phyloP scores from a whole-genome alignment of 2,113 vertebrate genomes.

The Puffinus mauretanicus region DNA sequence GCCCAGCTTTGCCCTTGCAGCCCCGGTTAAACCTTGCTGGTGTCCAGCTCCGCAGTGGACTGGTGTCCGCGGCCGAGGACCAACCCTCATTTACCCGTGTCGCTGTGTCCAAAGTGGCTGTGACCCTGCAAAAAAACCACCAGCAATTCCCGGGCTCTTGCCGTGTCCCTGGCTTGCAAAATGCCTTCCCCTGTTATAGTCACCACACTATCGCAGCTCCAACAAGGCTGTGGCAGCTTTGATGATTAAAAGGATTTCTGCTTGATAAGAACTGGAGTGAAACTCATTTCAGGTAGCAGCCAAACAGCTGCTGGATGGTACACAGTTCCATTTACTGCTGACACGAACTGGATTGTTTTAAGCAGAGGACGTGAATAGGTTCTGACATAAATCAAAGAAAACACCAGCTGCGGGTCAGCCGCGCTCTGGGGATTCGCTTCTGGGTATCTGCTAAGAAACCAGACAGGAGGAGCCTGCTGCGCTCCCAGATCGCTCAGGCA shows the following conservation, averaged over 20 bases:
- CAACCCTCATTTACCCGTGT: background rate
- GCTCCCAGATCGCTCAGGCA: accelerated
- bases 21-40: background rate
- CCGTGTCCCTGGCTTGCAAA: background rate
- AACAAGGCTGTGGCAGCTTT: background rate
- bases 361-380: conserved; percentile 39
- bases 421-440: background rate
- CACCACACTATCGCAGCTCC: background rate
- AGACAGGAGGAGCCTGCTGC: background rate
- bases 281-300: conserved; percentile 64
- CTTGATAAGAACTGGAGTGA: conserved; percentile 52
- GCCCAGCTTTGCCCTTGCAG: background rate
- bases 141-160: background rate
- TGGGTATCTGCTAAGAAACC: background rate
- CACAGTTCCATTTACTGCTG: conserved; percentile 59
- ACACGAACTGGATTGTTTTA: conserved; percentile 56
- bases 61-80: background rate
- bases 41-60: background rate
- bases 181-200: background rate
- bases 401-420: conserved; percentile 54
- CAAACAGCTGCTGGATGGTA: conserved; percentile 54
- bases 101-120: background rate
- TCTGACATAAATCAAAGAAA: conserved; percentile 65
- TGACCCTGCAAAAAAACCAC: background rate
- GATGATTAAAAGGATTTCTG: conserved; percentile 53